phyloP scores from a whole-genome alignment of 2,888 invertebrate genomes.

The Coenonympha arcania region DNA sequence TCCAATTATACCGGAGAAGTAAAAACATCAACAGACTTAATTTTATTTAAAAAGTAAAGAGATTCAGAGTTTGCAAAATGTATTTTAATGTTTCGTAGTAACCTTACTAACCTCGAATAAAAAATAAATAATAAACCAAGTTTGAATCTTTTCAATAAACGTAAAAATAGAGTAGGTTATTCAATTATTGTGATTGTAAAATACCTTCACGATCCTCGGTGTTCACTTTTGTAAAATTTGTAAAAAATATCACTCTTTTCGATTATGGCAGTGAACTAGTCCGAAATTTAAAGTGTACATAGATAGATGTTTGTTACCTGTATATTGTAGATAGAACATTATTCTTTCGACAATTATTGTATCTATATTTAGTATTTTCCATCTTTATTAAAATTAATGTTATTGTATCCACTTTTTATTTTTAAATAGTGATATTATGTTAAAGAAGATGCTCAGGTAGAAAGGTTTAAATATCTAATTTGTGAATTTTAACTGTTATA shows the following conservation, averaged over 20 bases:
- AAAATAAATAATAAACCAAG: background rate
- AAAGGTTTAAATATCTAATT: constrained; percentile 42
- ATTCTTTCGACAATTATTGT: constrained; percentile 68
- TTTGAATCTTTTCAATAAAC: background rate
- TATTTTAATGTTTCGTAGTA: too few relatives aligned
- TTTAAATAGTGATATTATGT: constrained; percentile 53
- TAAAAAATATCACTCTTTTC: constrained; percentile 56
- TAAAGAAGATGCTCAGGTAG: constrained; percentile 61
- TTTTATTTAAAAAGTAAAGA: too few relatives aligned
- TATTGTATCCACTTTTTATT: constrained; percentile 68
- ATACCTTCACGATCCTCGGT: constrained; percentile 31
- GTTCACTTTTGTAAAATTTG: constrained; percentile 62
- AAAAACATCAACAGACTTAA: too few relatives aligned
- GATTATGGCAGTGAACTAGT: constrained; percentile 70
- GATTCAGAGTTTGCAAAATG: too few relatives aligned
- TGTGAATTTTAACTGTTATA: constrained; percentile 37
- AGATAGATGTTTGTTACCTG: constrained; percentile 74
- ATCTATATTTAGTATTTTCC: constrained; percentile 63
- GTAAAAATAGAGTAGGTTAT: background rate
- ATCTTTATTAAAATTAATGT: constrained; percentile 58
- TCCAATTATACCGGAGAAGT: too few relatives aligned
- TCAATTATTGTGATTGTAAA: background rate
- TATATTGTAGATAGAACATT: constrained; percentile 74
- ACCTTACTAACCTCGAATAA: too few relatives aligned
- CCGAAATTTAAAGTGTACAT: constrained; percentile 71